Evolutionary conservation across 2,113 vertebrate species (phyloP), one percentile per base, ranked within the genome.

Genomic region (Tragelaphus buxtoni): DNA sequence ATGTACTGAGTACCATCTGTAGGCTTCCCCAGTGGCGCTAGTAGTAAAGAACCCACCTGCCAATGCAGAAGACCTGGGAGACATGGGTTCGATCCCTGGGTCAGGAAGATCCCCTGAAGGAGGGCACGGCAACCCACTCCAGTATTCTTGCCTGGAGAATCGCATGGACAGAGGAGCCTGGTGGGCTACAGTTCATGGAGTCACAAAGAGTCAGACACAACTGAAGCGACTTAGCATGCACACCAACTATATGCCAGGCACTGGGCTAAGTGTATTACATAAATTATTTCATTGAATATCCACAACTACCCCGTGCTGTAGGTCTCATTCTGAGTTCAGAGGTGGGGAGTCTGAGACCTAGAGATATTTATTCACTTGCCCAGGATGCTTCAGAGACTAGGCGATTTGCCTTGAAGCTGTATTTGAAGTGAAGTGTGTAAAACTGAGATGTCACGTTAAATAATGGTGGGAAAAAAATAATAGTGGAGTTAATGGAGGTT

Each of bases 251-350:
- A 90, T 65, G 16, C 32, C 74, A 79, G 85, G 30, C 35, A 65
- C n/a, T 76, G 53, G 39, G 60, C 53, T 84, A 61, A 88, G 35
- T 61, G 58, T 14, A 42, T 94, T 92, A 72, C 18, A 51, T n/a
- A 96, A 24, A 77, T 91, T 84, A 72, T 80, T 51, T 95, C 63
- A 84, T 65, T 90, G 92, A 88, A 81, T 81, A 83, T 74, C 55
- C 42, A 60, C 35, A 82, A 58, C 53, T 80, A 84, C 20, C 30
- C 60, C 84, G 7, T 60, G 55, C 30, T 63, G 13, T 49, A 61
- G 26, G 35, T 80, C 16, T 79, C 69, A 56, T 93, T 83, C 84
- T 94, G 77, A 83, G 58, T 92, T 94, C 88, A 84, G 45, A 79
- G 24, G 30, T 35, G 26, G 63, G 39, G 45, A 86, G 81, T 53